These are phyloP conservation scores for Crioceris asparagi DNA, from an alignment of 2,888 invertebrate species.

Conservation along the genomic window DNA sequence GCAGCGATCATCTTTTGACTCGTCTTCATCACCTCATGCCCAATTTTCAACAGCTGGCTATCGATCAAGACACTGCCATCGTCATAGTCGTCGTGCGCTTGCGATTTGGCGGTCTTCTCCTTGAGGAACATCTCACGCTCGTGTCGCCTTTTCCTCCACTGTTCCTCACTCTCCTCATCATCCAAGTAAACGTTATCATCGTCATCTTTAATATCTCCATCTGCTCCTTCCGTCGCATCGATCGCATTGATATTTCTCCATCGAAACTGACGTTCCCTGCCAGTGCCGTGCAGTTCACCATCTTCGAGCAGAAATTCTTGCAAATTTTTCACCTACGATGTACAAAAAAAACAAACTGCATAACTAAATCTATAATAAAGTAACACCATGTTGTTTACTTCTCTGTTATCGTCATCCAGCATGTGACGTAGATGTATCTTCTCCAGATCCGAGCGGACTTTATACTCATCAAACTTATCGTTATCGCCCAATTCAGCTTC, in stretches of 20 bases:
- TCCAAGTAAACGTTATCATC: slow-evolving; percentile 51
- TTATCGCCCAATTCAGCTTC: slow-evolving; percentile 78
- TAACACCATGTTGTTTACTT: slow-evolving; percentile 44
- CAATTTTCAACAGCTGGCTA: slow-evolving; percentile 40
- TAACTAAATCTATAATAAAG: not conserved
- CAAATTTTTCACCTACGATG: slow-evolving; percentile 44
- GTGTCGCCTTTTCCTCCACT: slow-evolving; percentile 68
- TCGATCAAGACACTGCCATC: slow-evolving; percentile 20
- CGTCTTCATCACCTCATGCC: slow-evolving; percentile 32
- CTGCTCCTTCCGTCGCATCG: slow-evolving; percentile 14
- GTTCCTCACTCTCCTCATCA: slow-evolving; percentile 60
- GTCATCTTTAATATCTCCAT: slow-evolving; percentile 29
- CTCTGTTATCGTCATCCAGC: slow-evolving; percentile 78
- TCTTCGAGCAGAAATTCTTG: slow-evolving; percentile 85
- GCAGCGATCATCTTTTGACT: slow-evolving; percentile 20
- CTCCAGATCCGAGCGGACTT: slow-evolving; percentile 66
- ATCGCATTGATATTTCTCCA: slow-evolving; percentile 63
- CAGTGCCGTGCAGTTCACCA: slow-evolving; percentile 71
- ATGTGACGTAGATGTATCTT: slow-evolving; percentile 80
- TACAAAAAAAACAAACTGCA: not conserved
- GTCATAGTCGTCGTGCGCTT: slow-evolving; percentile 18
- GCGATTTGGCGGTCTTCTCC: slow-evolving; percentile 36
- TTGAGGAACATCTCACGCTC: slow-evolving; percentile 71
- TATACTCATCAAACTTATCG: slow-evolving; percentile 71
- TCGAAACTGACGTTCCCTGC: slow-evolving; percentile 67